phyloP scores from a whole-genome alignment of 1,140 invertebrate genomes.

The Rhyacophila brunnea region DNA sequence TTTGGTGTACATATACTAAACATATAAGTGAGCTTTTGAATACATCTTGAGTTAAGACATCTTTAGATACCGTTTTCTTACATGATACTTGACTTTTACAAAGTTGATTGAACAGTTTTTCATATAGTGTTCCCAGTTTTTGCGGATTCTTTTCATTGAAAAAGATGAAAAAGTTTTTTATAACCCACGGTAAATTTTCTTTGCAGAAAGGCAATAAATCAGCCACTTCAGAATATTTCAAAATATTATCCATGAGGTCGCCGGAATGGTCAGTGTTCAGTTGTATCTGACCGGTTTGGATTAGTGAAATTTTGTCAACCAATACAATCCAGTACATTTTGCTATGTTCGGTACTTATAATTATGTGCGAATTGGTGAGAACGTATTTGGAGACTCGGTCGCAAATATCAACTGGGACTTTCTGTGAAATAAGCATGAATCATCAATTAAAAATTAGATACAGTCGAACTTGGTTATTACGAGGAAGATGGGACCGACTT shows the following conservation, averaged over 20 bases:
- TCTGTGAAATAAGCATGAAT: constrained; percentile 11
- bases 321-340: constrained; percentile 25
- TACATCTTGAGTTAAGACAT: constrained; percentile 5
- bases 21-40: constrained; percentile 20
- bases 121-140: constrained; percentile 4
- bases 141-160: constrained; percentile 2
- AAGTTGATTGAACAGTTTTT: constrained; percentile 16
- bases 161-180: constrained; percentile 18
- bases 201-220: constrained; percentile 9
- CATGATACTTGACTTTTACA: neutral
- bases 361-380: constrained; percentile 1
- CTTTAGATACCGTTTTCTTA: constrained; percentile 1
- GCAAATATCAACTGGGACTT: constrained; percentile 2
- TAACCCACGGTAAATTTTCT: constrained; percentile 19
- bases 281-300: constrained; percentile 1
- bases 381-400: constrained; percentile 10
- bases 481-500: no score
- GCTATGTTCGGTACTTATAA: constrained; percentile 3
- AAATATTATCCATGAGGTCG: constrained; percentile 5
- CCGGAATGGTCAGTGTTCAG: neutral
- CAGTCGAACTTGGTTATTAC: no score
- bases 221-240: constrained; percentile 12
- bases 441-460: neutral
- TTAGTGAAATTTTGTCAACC: constrained; percentile 9
- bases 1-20: constrained; percentile 15